Percentiles rank a stretch among this genome's conserved stretches.
Evolutionary conservation across 2,797 vertebrate genomes (phyloP).

Genomic region (Sebastolobus altivelis): DNA sequence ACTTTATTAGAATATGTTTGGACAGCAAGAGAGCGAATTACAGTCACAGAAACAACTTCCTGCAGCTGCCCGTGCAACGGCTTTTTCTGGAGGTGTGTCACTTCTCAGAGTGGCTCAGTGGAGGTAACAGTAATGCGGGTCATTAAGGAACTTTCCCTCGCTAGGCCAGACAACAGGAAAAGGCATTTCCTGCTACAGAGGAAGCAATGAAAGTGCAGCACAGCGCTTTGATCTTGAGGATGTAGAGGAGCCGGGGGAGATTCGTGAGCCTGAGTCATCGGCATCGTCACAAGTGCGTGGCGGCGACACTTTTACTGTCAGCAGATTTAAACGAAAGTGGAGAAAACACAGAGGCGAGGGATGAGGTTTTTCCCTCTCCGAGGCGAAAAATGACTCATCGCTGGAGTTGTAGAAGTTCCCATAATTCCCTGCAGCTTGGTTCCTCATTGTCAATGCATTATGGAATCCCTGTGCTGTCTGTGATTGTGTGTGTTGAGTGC

Average conservation of each 20-base stretch:
- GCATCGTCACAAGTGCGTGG: constrained; percentile 61
- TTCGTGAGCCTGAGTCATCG: constrained; percentile 72
- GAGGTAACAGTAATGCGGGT: constrained; percentile 59
- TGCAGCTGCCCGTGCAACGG: constrained; percentile 24
- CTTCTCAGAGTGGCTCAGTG: constrained; percentile 24
- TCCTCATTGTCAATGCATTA: constrained; percentile 66
- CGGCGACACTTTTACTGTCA: constrained; percentile 73
- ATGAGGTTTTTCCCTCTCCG: constrained; percentile 47
- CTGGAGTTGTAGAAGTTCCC: constrained; percentile 62
- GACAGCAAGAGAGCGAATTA: constrained; percentile 19
- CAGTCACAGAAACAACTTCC: constrained; percentile 42
- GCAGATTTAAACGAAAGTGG: constrained; percentile 56
- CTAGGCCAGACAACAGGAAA: constrained; percentile 76
- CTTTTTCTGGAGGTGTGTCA: constrained; percentile 42
- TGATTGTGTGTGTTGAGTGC: constrained; percentile 32
- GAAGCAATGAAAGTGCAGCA: constrained; percentile 79
- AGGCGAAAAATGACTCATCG: constrained; percentile 74
- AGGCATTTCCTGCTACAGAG: constrained; percentile 78
- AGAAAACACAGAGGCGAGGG: constrained; percentile 43
- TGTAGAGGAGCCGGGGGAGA: constrained; percentile 64
- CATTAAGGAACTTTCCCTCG: constrained; percentile 71
- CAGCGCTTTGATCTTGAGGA: constrained; percentile 78
- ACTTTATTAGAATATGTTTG: constrained; percentile 52
- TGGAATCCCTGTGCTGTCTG: constrained; percentile 48
- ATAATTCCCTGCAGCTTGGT: constrained; percentile 62